A percentile compares a stretch with the other conserved stretches of the same genome.
These are phyloP conservation scores for Calephelis virginiensis DNA, from an alignment of 1,140 invertebrate species.

Conservation along the genomic window DNA sequence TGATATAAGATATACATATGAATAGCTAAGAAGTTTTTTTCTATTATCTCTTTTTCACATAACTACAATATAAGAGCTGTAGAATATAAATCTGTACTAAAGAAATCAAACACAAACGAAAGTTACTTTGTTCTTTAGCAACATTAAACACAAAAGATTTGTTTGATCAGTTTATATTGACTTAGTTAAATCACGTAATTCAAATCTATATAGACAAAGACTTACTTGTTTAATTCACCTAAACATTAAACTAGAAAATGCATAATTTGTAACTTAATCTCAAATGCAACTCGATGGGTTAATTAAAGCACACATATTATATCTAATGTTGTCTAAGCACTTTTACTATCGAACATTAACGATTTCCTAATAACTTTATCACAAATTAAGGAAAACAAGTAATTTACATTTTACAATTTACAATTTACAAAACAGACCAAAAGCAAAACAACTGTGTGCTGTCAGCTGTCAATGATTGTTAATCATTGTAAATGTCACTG, in stretches of 20 bases:
- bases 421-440: slow-evolving; percentile 4
- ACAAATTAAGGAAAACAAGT: slow-evolving; percentile 22
- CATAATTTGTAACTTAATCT: slow-evolving; percentile 31
- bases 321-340: slow-evolving; percentile 29
- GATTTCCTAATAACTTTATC: slow-evolving; percentile 32
- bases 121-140: background rate
- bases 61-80: too few relatives aligned
- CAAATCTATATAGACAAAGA: slow-evolving; percentile 20
- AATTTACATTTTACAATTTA: slow-evolving; percentile 19
- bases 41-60: too few relatives aligned
- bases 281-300: slow-evolving; percentile 28
- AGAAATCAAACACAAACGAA: too few relatives aligned
- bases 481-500: too few relatives aligned
- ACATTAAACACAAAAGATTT: background rate
- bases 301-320: slow-evolving; percentile 33
- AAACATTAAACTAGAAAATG: slow-evolving; percentile 28
- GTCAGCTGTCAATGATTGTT: background rate
- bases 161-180: background rate
- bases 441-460: background rate
- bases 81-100: too few relatives aligned
- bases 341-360: slow-evolving; percentile 37
- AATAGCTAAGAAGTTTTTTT: too few relatives aligned
- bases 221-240: slow-evolving; percentile 23
- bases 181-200: background rate
- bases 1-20: too few relatives aligned